Base-by-base conservation (phyloP, 2,797 vertebrate genomes). In the Sebastes baramenuke region DNA sequence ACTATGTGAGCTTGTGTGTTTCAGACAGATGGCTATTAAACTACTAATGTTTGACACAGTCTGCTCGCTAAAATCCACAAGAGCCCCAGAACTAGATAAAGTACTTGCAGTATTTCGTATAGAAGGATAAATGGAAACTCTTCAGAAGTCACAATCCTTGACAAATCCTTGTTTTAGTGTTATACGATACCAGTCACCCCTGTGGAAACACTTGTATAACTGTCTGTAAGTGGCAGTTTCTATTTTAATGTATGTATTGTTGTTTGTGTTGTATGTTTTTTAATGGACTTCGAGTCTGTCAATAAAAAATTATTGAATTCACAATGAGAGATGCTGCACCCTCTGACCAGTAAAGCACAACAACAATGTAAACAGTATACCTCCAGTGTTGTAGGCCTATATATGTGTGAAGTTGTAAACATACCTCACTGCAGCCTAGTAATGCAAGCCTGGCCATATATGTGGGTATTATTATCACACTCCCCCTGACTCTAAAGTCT, bases 371-470 rank as follows among this genome's bases (percentile, higher is more conserved):
- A 54, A 71, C 61, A 77, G 30, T 55, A 18, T n/a, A 60, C 16
- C 36, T 70, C 5, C 59, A 64, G 22, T 34, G 34, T 5, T 11
- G 6, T 11, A 2, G 64, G 36, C 36, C 64, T 24, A 30, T 6
- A 42, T 42, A 42, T 42, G 13, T 49, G 27, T 42, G 18, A 76
- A 75, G 78, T 80, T 79, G 85, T 82, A 79, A 88, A 82, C 74
- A 86, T 14, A 1, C n/a, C 30, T 66, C 22, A 16, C 56, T 69
- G 77, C 77, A 72, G 82, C 68, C 79, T 70, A 42, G 27, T 34
- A 7, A 8, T 14, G 18, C 58, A 18, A 54, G 30, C 56, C 75
- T 71, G 77, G 65, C 72, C 54, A 36, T 36, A 36, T 61, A 69
- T 42, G 24, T 49, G 66, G 54, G 42, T 59, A 25, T 58, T 42